phyloP scores from a whole-genome alignment of 2,888 invertebrate species.

The Coelopa pilipes region DNA sequence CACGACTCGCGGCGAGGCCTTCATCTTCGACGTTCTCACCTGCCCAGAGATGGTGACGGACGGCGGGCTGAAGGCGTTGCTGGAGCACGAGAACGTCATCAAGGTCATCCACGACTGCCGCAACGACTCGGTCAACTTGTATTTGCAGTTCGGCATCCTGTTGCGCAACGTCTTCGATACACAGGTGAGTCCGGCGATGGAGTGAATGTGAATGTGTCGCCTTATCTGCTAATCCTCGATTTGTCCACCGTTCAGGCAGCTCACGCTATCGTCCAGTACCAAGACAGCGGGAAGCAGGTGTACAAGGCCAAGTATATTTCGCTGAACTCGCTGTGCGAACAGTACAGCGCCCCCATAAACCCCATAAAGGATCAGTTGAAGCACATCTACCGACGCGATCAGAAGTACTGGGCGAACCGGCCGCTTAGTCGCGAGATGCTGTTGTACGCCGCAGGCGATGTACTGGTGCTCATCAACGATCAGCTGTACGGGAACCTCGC shows the following conservation, averaged over 20 bases:
- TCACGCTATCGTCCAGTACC: constrained; percentile 89
- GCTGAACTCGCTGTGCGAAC: constrained; percentile 89
- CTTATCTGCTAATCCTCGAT: background rate
- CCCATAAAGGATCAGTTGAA: constrained; percentile 91
- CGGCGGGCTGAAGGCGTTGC: constrained; percentile 80
- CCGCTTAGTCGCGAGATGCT: constrained; percentile 92
- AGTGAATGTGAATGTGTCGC: background rate
- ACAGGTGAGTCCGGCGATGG: constrained; percentile 71
- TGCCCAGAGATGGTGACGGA: constrained; percentile 82
- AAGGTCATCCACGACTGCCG: constrained; percentile 95
- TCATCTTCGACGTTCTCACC: constrained; percentile 87
- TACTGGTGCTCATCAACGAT: constrained; percentile 86
- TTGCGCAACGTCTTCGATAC: constrained; percentile 91
- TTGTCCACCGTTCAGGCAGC: constrained; percentile 72
- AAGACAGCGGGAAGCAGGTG: constrained; percentile 89
- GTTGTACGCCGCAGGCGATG: constrained; percentile 89
- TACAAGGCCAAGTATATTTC: constrained; percentile 95
- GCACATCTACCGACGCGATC: constrained; percentile 85
- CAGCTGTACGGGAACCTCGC: constrained; percentile 81
- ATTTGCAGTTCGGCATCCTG: constrained; percentile 85
- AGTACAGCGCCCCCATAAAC: constrained; percentile 87
- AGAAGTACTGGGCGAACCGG: constrained; percentile 88
- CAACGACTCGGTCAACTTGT: constrained; percentile 89
- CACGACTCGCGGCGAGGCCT: constrained; percentile 83
- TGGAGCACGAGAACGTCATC: constrained; percentile 83